These are phyloP conservation scores for Zophobas atratus DNA, from an alignment of 1,140 invertebrate species.

Conservation along the genomic window DNA sequence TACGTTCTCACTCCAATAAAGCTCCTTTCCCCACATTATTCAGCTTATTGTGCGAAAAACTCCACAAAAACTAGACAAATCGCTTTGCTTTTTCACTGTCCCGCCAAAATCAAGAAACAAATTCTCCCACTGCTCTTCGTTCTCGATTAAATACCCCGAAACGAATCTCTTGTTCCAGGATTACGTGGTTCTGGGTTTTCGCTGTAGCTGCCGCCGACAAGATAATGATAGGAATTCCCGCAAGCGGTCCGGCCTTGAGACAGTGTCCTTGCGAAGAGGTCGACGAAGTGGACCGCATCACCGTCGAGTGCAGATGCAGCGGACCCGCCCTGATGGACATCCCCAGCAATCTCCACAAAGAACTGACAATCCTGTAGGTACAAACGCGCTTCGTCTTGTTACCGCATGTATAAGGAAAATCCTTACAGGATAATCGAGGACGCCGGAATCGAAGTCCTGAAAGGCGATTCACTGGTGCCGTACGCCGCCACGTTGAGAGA, in stretches of 20 bases:
- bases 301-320: constrained; percentile 57
- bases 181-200: constrained; percentile 10
- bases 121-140: neutral
- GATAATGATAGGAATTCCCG: constrained; percentile 36
- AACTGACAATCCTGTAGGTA: constrained; percentile 59
- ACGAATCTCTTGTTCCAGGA: neutral
- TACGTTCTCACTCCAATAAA: no score
- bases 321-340: constrained; percentile 57
- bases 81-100: constrained; percentile 11
- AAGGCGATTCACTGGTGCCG: constrained; percentile 59
- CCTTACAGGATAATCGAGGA: constrained; percentile 62
- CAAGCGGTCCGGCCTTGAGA: constrained; percentile 15
- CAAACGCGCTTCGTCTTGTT: neutral
- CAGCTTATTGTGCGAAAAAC: no score
- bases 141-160: neutral
- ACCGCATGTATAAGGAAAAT: constrained; percentile 13
- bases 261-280: constrained; percentile 53
- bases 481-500: constrained; percentile 62
- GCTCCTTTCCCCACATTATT: no score
- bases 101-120: neutral
- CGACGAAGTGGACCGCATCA: constrained; percentile 28
- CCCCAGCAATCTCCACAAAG: constrained; percentile 54
- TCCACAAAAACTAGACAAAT: constrained; percentile 25
- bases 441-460: constrained; percentile 63
- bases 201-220: constrained; percentile 5